phyloP scores from a whole-genome alignment of 2,113 vertebrate species.

The Datnioides undecimradiatus region DNA sequence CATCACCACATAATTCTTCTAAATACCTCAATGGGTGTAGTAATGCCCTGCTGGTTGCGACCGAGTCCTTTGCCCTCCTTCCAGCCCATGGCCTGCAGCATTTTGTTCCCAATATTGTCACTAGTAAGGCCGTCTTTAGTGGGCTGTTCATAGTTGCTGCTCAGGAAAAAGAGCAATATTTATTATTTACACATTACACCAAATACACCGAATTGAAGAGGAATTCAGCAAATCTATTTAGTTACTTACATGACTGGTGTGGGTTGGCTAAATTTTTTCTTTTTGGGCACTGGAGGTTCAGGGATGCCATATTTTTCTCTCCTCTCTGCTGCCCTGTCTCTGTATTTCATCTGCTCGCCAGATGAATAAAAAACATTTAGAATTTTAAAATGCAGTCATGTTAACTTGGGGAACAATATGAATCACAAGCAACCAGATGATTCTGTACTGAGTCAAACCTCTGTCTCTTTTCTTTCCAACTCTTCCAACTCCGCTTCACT shows the following conservation, averaged over 20 bases:
- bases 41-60: conserved; percentile 97
- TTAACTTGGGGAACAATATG: background rate
- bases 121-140: conserved; percentile 98
- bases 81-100: conserved; percentile 99
- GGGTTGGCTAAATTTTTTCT: conserved; percentile 94
- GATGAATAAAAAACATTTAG: background rate
- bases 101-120: conserved; percentile 99
- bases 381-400: background rate
- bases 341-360: conserved; percentile 91
- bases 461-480: conserved; percentile 94
- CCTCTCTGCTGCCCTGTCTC: conserved; percentile 96
- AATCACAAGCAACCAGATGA: background rate
- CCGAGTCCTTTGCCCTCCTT: conserved; percentile 97
- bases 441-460: conserved; percentile 82
- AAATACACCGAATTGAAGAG: background rate
- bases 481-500: conserved; percentile 95
- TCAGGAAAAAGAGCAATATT: background rate
- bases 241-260: conserved; percentile 88
- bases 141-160: conserved; percentile 97
- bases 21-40: conserved; percentile 93
- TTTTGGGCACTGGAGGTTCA: conserved; percentile 95
- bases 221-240: no score
- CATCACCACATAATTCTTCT: background rate
- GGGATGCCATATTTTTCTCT: conserved; percentile 98
- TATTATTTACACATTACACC: background rate